Evolutionary conservation across 1,140 invertebrate species (phyloP), one percentile per base, ranked within the genome.

Genomic region (Teleogryllus occipitalis): DNA sequence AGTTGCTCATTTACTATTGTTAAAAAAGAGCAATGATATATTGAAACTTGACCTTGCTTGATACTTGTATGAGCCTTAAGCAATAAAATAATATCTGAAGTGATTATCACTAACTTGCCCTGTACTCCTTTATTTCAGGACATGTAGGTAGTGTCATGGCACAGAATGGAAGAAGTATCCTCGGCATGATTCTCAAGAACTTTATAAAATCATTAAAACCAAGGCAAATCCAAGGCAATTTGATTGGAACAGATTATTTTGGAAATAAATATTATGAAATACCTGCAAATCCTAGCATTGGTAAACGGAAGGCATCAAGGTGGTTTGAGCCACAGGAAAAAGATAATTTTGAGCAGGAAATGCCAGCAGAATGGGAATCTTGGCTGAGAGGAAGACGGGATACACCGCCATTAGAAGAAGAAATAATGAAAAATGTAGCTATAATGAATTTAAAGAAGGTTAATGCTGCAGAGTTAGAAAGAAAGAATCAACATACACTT

Each of bases 191-290:
- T 78, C 87, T 89, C 39, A 86, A 85, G 80, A 88, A 89, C 82
- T 92, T 93, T 80, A 82, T 90, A 18, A 88, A 89, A 48, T 92
- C 91, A 0, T 80, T 93, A 10, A 88, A 84, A 80, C 89, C 90
- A 0, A 84, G 88, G 47, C 86, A 88, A 81, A 83, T 87, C 18
- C 83, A 80, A 49, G 90, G 89, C n/a, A 88, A 87, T 81, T 84
- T 87, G 0, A 87, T 88, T 76, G 93, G 93, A 18, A 89, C 90
- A 84, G 95, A 96, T 87, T 90, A 92, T 82, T 90, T 92, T 83
- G 94, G 94, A 2, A 96, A 94, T 83, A 91, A 91, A 83, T 96
- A 95, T 85, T 96, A 88, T 84, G 94, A 96, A 87, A 91, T 93
- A 79, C 89, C 90, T 21, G 85, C 90, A 74, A 87, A 91, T 85